Evolutionary conservation across 2,797 vertebrate genomes (phyloP), one percentile per base, ranked within the genome.

Genomic region (Falco berigora): DNA sequence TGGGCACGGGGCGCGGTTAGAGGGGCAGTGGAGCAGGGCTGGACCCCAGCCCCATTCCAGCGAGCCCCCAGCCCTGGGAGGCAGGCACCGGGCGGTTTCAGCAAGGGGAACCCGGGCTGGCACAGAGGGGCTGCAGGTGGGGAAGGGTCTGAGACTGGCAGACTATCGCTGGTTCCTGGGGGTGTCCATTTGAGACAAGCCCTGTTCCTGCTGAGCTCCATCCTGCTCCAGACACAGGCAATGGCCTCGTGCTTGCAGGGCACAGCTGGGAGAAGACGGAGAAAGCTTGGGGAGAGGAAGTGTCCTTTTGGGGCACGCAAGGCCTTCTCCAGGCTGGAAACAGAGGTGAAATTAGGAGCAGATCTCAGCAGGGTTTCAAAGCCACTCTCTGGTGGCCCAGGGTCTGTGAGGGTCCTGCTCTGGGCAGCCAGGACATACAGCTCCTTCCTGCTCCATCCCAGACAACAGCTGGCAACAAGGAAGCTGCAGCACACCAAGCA

Each of bases 81-180:
- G 21, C 34, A 1, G 32, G 55, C 40, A 10, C 15, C 4, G 1
- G 40, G 15, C 0, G 0, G 5, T 46, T 56, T 36, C 34, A 36
- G 34, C n/a, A 5, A 11, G 32, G 4, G 5, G 7, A 21, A 6
- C 4, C 1, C 2, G 23, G 19, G 22, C 25, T 79, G 44, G 15
- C n/a, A 19, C 14, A 2, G 4, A 17, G 30, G 27, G 16, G 9
- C 6, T 4, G 2, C n/a, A 2, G 22, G 5, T 42, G 47, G 6
- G 38, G 27, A 42, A 63, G 30, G 19, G 6, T 25, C n/a, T 36
- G 36, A 36, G 36, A 36, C 36, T 36, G 36, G 36, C 36, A 36
- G 36, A 36, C 36, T 36, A 36, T 5, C 10, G 36, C 36, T 36
- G 36, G 36, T 50, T 72, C 32, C 36, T 42, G 19, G 10, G 11